A percentile compares a stretch with the other conserved stretches of the same genome.
These are phyloP conservation scores for Burhinus oedicnemus DNA, from an alignment of 2,113 vertebrate species.

Conservation along the genomic window DNA sequence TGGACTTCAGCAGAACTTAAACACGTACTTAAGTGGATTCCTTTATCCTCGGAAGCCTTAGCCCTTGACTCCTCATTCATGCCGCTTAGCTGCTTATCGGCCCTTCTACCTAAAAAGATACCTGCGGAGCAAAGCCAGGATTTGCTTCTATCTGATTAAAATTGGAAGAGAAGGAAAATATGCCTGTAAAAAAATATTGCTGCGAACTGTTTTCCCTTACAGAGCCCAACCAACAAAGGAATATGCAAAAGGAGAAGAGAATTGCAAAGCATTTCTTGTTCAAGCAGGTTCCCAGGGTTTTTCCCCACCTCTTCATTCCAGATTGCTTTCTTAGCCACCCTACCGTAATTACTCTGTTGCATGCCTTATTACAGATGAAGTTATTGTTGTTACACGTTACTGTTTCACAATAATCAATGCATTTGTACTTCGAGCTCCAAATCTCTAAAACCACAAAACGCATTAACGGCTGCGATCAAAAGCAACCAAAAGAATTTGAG, in stretches of 20 bases:
- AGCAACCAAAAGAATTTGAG: slow-evolving; percentile 6
- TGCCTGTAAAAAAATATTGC: slow-evolving; percentile 44
- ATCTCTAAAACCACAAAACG: slow-evolving; percentile 25
- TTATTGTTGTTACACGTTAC: slow-evolving; percentile 60
- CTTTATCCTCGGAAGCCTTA: background rate
- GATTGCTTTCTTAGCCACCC: slow-evolving; percentile 53
- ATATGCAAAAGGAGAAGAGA: slow-evolving; percentile 58
- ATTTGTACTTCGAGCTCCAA: slow-evolving; percentile 26
- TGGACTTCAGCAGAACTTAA: background rate
- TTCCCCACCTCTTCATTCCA: slow-evolving; percentile 63
- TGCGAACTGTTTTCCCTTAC: slow-evolving; percentile 46
- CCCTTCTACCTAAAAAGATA: slow-evolving; percentile 57
- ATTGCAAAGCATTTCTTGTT: slow-evolving; percentile 60
- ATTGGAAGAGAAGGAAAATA: slow-evolving; percentile 46
- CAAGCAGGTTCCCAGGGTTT: slow-evolving; percentile 63
- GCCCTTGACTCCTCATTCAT: slow-evolving; percentile 34
- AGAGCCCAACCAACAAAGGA: slow-evolving; percentile 23
- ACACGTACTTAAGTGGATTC: background rate
- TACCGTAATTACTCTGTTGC: slow-evolving; percentile 28
- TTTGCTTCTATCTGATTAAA: slow-evolving; percentile 59
- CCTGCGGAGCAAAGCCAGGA: slow-evolving; percentile 33
- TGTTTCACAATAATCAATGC: slow-evolving; percentile 64
- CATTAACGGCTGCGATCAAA: slow-evolving; percentile 26
- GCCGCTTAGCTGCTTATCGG: slow-evolving; percentile 48
- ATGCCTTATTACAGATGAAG: slow-evolving; percentile 38